Conservation (phyloP, 2,888 invertebrate species). For the Dendrolimus pini region DNA sequence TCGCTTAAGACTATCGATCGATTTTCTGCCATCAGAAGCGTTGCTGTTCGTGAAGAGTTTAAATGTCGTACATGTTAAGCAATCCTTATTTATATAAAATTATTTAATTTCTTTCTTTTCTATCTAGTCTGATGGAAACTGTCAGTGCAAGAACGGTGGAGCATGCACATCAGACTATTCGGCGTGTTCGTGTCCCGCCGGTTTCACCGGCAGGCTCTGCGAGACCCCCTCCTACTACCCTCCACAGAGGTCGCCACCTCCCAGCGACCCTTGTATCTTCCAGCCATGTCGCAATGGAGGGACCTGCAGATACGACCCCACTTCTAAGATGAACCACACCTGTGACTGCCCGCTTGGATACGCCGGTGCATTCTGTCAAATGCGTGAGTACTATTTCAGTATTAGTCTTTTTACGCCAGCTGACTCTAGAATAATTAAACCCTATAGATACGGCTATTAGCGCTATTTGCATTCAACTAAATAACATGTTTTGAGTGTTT, state of each 20-base stretch:
- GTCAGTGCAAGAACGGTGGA: constrained; percentile 82
- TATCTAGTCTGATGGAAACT: constrained; percentile 38
- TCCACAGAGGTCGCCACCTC: constrained; percentile 32
- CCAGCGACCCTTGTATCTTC: constrained; percentile 71
- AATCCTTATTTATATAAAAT: too few species aligned
- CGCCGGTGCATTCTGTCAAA: constrained; percentile 87
- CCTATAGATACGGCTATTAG: too few species aligned
- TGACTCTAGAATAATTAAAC: too few species aligned
- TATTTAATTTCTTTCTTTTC: background rate
- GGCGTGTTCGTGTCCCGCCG: constrained; percentile 73
- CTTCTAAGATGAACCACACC: constrained; percentile 66
- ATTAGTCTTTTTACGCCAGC: too few species aligned
- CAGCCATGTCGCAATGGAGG: constrained; percentile 89
- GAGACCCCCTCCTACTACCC: constrained; percentile 42
- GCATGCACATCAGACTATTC: constrained; percentile 73
- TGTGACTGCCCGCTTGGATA: constrained; percentile 90
- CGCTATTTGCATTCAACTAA: too few species aligned
- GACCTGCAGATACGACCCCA: constrained; percentile 77
- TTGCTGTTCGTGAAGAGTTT: too few species aligned
- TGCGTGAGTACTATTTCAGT: constrained; percentile 69
- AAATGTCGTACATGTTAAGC: too few species aligned
- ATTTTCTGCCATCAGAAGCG: too few species aligned
- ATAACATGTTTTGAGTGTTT: too few species aligned
- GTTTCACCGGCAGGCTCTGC: constrained; percentile 50
- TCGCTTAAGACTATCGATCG: too few species aligned